Conservation (phyloP, 2,797 vertebrate genomes). For the Danio aesculapii region DNA sequence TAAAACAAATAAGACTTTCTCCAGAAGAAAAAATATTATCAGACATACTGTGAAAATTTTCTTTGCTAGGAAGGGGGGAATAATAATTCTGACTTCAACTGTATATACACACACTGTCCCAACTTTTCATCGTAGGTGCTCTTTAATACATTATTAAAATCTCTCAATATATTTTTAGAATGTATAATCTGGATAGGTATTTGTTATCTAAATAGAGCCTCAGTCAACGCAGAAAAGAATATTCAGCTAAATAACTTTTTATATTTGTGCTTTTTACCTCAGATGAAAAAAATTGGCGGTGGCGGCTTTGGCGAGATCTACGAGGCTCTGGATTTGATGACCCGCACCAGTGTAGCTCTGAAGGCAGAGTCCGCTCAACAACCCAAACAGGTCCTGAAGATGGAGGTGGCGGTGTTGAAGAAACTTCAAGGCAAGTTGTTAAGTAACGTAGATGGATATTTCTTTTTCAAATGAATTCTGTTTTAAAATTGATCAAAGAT, state of each 20-base stretch:
- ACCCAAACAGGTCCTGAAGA: constrained; percentile 98
- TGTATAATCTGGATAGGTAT: too few relatives aligned
- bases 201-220: too few relatives aligned
- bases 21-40: too few relatives aligned
- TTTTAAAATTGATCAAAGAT: neutral
- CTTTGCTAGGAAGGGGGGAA: too few relatives aligned
- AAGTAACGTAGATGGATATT: constrained; percentile 43
- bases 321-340: constrained; percentile 94
- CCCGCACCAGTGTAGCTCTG: constrained; percentile 92
- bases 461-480: neutral
- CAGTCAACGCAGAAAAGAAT: too few relatives aligned
- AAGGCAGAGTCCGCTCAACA: constrained; percentile 99
- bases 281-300: constrained; percentile 97
- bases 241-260: neutral
- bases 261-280: constrained; percentile 3
- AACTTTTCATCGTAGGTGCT: too few relatives aligned
- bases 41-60: too few relatives aligned
- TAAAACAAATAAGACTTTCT: too few relatives aligned
- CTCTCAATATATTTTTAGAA: too few relatives aligned
- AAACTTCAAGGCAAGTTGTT: constrained; percentile 93
- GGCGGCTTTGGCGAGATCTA: constrained; percentile 99
- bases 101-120: too few relatives aligned
- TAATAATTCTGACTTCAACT: too few relatives aligned
- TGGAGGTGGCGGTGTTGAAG: constrained; percentile 99
- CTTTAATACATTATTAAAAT: too few relatives aligned